Evolutionary conservation across 2,888 invertebrate species (phyloP), one percentile per base, ranked within the genome.

Genomic region (Linnaemya tessellans): DNA sequence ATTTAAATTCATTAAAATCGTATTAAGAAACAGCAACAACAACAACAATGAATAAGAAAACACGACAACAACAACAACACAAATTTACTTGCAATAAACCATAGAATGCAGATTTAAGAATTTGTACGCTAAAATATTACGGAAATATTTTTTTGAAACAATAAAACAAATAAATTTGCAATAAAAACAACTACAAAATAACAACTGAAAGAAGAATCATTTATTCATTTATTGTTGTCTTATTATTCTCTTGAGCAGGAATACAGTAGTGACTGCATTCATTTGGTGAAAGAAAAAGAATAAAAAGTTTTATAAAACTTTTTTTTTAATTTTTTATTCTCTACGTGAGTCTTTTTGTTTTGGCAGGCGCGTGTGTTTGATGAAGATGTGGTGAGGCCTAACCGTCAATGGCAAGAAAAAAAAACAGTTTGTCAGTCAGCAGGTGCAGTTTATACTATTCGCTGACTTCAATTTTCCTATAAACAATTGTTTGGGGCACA

Each of bases 41-140:
- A 43, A 25, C 13, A 46, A 60, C 20, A 46, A 56, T 11, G 9
- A 35, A 56, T 7, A 25, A 46, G 13, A 51, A 20, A 20, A 18
- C 64, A 30, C 30, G 35, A 38, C 11, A 78, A 60, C 11, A 79
- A 35, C 22, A 38, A 49, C 11, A 38, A 38, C 13, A 62, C 38
- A 0, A 60, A 25, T 38, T n/a, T 38, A 71, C 54, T 62, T 79
- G 62, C 58, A 35, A 65, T 41, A 65, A 74, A 54, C 54, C 22
- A 43, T 58, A 73, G 51, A 73, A 68, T 67, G 58, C 43, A 84
- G 56, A 77, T 51, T 71, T 71, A 51, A 58, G n/a, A 70, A 65
- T 80, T 60, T 73, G 73, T 73, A 84, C 84, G 84, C 78, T 84
- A n/a, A 84, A 84, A 78, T 58, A 84, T 81, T 84, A 74, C 77